A percentile compares a stretch with the other conserved stretches of the same genome.
Evolutionary conservation across 2,888 invertebrate species (phyloP).

Genomic region (Stegophylla sp.): DNA sequence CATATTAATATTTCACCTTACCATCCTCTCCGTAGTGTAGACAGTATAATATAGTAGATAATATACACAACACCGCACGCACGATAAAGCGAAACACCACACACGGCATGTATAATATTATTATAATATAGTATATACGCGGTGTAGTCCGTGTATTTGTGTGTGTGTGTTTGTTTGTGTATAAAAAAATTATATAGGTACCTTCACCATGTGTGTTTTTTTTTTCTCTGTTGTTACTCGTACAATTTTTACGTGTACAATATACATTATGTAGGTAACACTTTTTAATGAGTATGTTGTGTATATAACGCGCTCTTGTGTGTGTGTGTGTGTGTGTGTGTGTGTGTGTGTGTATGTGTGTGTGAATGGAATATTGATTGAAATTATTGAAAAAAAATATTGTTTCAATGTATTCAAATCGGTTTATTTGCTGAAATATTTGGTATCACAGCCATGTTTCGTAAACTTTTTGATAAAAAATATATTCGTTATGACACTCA

Average conservation of each 20-base stretch:
- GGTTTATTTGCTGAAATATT: slow-evolving; percentile 57
- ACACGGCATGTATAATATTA: too few relatives aligned
- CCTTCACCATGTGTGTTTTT: slow-evolving; percentile 32
- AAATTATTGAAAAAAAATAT: slow-evolving; percentile 18
- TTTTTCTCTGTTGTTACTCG: background rate
- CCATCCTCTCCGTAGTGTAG: background rate
- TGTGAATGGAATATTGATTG: background rate
- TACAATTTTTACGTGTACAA: background rate
- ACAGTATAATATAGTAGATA: background rate
- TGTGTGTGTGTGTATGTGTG: too few relatives aligned
- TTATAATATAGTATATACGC: too few relatives aligned
- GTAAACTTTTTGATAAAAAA: slow-evolving; percentile 42
- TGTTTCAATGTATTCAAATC: slow-evolving; percentile 40
- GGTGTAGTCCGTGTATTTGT: background rate
- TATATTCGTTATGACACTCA: slow-evolving; percentile 50
- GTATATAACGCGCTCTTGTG: too few relatives aligned
- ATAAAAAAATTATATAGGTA: background rate
- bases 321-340: too few relatives aligned
- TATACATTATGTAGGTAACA: too few relatives aligned
- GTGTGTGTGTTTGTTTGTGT: background rate
- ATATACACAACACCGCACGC: background rate
- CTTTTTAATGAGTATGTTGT: too few relatives aligned
- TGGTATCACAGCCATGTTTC: slow-evolving; percentile 57
- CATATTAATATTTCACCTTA: slow-evolving; percentile 20
- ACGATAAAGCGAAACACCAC: slow-evolving; percentile 27